Evolutionary conservation across 2,888 invertebrate species (phyloP).

Genomic region (Molanna angustata): DNA sequence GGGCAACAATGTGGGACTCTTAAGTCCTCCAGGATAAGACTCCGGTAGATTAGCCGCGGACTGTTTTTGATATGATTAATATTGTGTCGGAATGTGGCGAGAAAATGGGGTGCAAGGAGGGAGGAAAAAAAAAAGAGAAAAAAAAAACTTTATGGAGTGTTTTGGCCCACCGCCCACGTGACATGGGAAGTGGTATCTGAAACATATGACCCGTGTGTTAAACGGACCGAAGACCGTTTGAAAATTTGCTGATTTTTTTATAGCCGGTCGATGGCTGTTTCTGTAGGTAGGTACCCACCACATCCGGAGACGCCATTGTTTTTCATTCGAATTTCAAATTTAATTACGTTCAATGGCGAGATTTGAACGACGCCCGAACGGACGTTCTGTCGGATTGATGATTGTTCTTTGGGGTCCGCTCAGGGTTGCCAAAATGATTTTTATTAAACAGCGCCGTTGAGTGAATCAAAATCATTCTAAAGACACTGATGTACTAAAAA

Average conservation of each 20-base stretch:
- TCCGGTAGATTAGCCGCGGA: constrained; percentile 19
- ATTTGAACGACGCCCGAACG: too few relatives aligned
- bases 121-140: constrained; percentile 10
- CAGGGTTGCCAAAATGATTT: too few relatives aligned
- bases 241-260: constrained; percentile 18
- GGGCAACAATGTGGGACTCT: too few relatives aligned
- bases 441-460: too few relatives aligned
- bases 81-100: constrained; percentile 7
- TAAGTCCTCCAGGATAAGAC: constrained; percentile 4
- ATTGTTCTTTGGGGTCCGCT: too few relatives aligned
- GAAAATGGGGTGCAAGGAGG: not conserved
- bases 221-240: constrained; percentile 15
- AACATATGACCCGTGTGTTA: constrained; percentile 19
- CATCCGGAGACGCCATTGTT: too few relatives aligned
- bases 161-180: constrained; percentile 13
- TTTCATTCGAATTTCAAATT: too few relatives aligned
- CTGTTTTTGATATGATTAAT: constrained; percentile 25
- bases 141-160: constrained; percentile 8
- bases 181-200: constrained; percentile 18
- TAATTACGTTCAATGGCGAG: too few relatives aligned
- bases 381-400: too few relatives aligned
- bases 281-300: not conserved
- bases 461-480: too few relatives aligned
- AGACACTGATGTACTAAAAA: too few relatives aligned
- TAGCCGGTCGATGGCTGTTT: constrained; percentile 3